phyloP scores from a whole-genome alignment of 2,888 invertebrate species.

The Geophilus truncorum region DNA sequence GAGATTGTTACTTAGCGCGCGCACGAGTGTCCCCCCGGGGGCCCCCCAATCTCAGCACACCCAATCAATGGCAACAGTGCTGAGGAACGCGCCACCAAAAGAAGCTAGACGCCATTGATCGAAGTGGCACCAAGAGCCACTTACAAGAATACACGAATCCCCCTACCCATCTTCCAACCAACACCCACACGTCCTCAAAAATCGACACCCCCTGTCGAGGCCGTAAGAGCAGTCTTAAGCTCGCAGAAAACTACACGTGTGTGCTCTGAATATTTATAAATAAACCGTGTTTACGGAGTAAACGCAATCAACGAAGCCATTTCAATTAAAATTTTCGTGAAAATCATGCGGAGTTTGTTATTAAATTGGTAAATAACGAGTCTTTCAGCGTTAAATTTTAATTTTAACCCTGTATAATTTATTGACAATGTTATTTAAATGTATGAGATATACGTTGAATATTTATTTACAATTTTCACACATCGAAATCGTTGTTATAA shows the following conservation, averaged over 20 bases:
- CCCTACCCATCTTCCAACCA: neutral
- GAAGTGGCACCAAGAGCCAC: conserved; percentile 24
- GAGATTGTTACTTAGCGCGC: conserved; percentile 29
- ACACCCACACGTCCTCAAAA: neutral
- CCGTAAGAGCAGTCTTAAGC: neutral
- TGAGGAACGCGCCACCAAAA: conserved; percentile 13
- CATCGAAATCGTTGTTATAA: no score
- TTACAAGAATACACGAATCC: conserved; percentile 6
- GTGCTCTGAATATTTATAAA: neutral
- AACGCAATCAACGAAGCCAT: no score
- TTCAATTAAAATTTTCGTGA: no score
- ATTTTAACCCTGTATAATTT: no score
- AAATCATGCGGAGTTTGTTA: no score
- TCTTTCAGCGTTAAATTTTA: no score
- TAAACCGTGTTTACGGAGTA: no score
- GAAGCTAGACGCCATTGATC: conserved; percentile 25
- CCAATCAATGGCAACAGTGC: conserved; percentile 27
- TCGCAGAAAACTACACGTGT: neutral
- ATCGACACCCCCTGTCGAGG: neutral
- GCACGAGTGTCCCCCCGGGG: conserved; percentile 26
- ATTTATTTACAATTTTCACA: no score
- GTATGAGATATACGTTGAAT: no score
- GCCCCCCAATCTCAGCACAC: conserved; percentile 28
- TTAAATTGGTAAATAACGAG: no score
- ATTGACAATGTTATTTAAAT: no score